These are phyloP conservation scores for Drosophila demipolita DNA, from an alignment of 2,888 invertebrate species.

Conservation along the genomic window DNA sequence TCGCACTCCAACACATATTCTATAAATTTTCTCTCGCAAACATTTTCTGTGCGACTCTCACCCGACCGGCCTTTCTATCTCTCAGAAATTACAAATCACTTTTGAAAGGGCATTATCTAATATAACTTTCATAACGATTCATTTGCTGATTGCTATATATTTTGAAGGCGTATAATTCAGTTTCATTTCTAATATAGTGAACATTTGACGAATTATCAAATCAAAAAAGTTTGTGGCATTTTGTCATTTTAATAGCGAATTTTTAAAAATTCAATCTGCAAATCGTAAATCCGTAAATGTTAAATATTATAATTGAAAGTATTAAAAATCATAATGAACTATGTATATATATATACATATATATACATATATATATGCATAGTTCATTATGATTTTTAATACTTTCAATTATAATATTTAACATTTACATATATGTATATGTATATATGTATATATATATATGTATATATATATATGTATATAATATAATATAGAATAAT, in stretches of 20 bases:
- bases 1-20: not conserved
- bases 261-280: too few relatives aligned
- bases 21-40: not conserved
- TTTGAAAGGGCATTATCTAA: not conserved
- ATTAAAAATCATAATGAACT: not conserved
- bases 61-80: not conserved
- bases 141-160: not conserved
- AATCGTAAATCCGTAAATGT: not conserved
- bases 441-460: too few relatives aligned
- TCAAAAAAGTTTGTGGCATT: not conserved
- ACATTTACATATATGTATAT: too few relatives aligned
- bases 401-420: too few relatives aligned
- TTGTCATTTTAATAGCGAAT: not conserved
- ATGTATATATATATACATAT: not conserved
- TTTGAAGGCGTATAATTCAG: not conserved
- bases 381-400: too few relatives aligned
- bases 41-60: not conserved
- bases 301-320: not conserved
- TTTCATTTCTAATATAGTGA: not conserved
- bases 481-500: not conserved
- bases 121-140: not conserved
- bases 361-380: too few relatives aligned
- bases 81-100: too few relatives aligned
- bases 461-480: too few relatives aligned
- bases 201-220: too few relatives aligned